Evolutionary conservation across 2,113 vertebrate species (phyloP).

Genomic region (Brachypteracias leptosomus): DNA sequence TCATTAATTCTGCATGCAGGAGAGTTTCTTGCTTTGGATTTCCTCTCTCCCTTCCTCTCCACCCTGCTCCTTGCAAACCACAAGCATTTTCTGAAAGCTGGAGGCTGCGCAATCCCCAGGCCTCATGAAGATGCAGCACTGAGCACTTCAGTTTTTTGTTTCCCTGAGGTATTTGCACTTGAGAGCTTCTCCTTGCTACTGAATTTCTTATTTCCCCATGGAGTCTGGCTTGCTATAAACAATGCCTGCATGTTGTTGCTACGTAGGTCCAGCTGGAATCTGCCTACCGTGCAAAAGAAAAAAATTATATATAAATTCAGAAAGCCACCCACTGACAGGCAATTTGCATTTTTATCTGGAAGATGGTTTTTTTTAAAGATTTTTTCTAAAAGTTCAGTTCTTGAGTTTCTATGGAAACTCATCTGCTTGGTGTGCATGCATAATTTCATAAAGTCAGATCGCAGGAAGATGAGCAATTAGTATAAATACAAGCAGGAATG

Average conservation of each 20-base stretch:
- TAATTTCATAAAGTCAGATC: conserved; percentile 70
- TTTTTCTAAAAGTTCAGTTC: conserved; percentile 72
- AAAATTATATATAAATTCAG: conserved; percentile 46
- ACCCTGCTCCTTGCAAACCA: not conserved
- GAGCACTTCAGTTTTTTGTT: conserved; percentile 37
- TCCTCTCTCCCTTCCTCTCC: not conserved
- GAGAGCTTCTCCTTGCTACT: conserved; percentile 51
- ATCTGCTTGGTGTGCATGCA: conserved; percentile 69
- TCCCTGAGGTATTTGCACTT: conserved; percentile 55
- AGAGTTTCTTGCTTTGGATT: not conserved
- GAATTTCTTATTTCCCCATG: conserved; percentile 61
- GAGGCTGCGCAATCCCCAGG: not conserved
- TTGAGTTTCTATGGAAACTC: conserved; percentile 79
- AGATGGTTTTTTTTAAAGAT: conserved; percentile 52
- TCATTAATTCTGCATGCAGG: not conserved
- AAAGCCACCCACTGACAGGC: conserved; percentile 70
- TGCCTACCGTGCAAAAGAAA: conserved; percentile 56
- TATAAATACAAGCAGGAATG: conserved; percentile 43
- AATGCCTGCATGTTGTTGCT: conserved; percentile 65
- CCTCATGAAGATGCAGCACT: not conserved
- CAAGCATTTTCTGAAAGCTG: not conserved
- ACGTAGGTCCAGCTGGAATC: conserved; percentile 65
- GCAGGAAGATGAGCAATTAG: conserved; percentile 69
- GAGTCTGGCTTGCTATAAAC: conserved; percentile 68
- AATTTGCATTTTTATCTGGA: conserved; percentile 79